Conservation (phyloP, 2,888 invertebrate genomes). For the Xiphydria camelus region DNA sequence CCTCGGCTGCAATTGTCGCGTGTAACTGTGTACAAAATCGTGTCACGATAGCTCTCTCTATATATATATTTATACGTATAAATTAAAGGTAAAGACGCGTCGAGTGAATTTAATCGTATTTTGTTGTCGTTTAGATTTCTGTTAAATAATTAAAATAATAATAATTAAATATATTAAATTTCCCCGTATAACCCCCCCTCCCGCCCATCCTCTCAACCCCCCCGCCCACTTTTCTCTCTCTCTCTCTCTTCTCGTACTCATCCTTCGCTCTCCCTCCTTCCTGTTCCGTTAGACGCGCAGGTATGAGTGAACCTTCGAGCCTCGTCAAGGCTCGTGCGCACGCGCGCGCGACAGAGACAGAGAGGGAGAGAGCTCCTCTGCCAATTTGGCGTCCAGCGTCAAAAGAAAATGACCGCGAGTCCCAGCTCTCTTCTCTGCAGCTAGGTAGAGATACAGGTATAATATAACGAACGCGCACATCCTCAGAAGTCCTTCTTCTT, state of each 20-base stretch:
- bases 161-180: slow-evolving; percentile 50
- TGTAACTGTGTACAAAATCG: too few relatives aligned
- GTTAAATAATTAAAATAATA: slow-evolving; percentile 25
- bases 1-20: too few relatives aligned
- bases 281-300: too few relatives aligned
- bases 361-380: too few relatives aligned
- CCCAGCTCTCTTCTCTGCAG: background rate
- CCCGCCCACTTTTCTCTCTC: background rate
- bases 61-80: too few relatives aligned
- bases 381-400: slow-evolving; percentile 19
- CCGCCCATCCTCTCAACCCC: background rate
- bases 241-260: background rate
- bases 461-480: background rate
- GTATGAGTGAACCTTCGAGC: too few relatives aligned
- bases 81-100: too few relatives aligned
- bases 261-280: background rate
- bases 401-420: slow-evolving; percentile 5
- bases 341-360: too few relatives aligned
- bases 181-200: too few relatives aligned
- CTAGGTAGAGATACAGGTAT: background rate
- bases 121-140: slow-evolving; percentile 14
- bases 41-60: too few relatives aligned
- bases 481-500: slow-evolving; percentile 50
- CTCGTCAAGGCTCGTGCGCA: background rate
- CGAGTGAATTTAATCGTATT: background rate